Conservation (phyloP, 2,888 invertebrate genomes). For the Elysia crispata region DNA sequence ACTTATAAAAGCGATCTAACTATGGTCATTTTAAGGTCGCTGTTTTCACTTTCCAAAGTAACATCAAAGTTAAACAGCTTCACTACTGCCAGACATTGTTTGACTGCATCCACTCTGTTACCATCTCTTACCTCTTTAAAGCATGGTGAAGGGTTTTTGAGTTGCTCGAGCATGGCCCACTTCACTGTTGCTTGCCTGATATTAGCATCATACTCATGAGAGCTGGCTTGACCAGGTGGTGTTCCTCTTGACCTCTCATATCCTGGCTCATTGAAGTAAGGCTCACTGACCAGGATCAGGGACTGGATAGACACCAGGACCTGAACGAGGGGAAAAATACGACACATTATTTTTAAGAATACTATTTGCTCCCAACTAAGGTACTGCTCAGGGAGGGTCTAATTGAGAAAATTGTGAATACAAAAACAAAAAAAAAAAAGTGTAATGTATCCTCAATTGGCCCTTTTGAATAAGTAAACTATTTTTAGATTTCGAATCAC, state of each 20-base stretch:
- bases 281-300: conserved; percentile 78
- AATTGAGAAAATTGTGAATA: too few relatives aligned
- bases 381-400: too few relatives aligned
- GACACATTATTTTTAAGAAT: too few relatives aligned
- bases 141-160: conserved; percentile 91
- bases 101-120: too few relatives aligned
- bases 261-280: conserved; percentile 79
- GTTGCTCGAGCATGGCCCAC: conserved; percentile 97
- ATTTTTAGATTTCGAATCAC: too few relatives aligned
- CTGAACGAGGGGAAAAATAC: conserved; percentile 57
- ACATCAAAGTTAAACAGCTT: too few relatives aligned
- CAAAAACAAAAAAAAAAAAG: not conserved
- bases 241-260: conserved; percentile 78
- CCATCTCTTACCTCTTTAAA: conserved; percentile 79
- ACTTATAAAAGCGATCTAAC: too few relatives aligned
- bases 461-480: too few relatives aligned
- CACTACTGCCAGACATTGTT: too few relatives aligned
- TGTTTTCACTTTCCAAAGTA: not conserved
- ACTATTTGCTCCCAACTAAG: too few relatives aligned
- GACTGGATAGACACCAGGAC: conserved; percentile 78
- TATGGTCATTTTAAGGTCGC: too few relatives aligned
- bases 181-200: conserved; percentile 95
- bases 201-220: conserved; percentile 95
- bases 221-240: conserved; percentile 88
- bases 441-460: too few relatives aligned